Evolutionary conservation across 2,113 vertebrate species (phyloP), one percentile per base, ranked within the genome.

Genomic region (Aphelocoma coerulescens): DNA sequence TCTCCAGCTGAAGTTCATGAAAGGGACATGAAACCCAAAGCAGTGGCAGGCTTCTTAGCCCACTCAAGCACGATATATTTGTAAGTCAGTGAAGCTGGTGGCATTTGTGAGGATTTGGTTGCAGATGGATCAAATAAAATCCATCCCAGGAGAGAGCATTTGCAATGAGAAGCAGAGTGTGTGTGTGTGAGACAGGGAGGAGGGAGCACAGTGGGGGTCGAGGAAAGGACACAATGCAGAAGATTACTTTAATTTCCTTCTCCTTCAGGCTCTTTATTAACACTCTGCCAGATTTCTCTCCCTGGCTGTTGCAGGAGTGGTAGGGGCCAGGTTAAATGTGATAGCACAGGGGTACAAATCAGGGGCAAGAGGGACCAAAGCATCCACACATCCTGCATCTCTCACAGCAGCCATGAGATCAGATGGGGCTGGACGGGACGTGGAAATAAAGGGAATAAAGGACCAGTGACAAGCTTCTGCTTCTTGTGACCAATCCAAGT

Each of bases 221-320:
- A 89, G 69, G 68, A 81, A 86, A 89, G 68, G 57, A 91, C 73
- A 92, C 35, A 92, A 81, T 81, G 63, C 54, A 88, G 73, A 91
- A 71, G 65, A 89, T 75, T 2, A 84, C 89, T 95, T 92, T 80
- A 71, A 93, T 93, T 95, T 97, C 76, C 73, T 95, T 75, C 69
- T 94, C 94, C 85, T 93, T 77, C 72, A 84, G 82, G 72, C 85
- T 90, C 44, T 89, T 92, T 94, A 96, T 95, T 95, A 97, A 77
- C 93, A 95, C 83, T 76, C 73, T 95, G 94, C 39, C 86, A 95
- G 59, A 89, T 93, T 61, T 35, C 54, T 80, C 73, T 87, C 76
- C 43, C 73, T 85, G 76, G 73, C 66, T 92, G 68, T n/a, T 71
- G 48, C 55, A 63, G 61, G 5, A 4, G 48, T 68, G 65, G 33